Percentiles rank a stretch among this genome's conserved stretches.
Conservation (phyloP, 2,113 vertebrate genomes). For the Aegithalos caudatus region DNA sequence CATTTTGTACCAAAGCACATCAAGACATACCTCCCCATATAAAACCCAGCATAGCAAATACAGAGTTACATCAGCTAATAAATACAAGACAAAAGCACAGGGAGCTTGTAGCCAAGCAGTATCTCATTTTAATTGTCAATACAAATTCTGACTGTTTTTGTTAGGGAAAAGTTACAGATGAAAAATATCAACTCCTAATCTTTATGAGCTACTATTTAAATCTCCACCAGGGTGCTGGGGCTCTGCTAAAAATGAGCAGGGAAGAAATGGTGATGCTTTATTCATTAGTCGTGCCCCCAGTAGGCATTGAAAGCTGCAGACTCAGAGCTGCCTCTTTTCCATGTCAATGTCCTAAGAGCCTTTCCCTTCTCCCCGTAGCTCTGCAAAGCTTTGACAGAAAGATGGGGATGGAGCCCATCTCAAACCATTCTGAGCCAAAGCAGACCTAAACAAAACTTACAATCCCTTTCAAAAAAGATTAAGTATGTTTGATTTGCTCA, state of each 20-base stretch:
- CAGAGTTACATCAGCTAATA: not conserved
- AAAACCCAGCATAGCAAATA: not conserved
- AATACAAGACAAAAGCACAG: not conserved
- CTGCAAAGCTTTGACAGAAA: not conserved
- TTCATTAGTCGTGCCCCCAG: not conserved
- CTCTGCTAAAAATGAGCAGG: not conserved
- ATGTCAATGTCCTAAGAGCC: not conserved
- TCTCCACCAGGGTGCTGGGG: not conserved
- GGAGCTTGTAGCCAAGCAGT: fast-evolving
- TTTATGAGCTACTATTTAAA: not conserved
- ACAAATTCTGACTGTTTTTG: not conserved
- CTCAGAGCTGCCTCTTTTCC: not conserved
- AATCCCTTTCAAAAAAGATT: not conserved
- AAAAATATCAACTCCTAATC: not conserved
- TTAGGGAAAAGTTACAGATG: not conserved
- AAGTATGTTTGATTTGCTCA: not conserved
- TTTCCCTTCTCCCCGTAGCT: not conserved
- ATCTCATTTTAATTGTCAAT: not conserved
- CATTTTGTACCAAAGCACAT: not conserved
- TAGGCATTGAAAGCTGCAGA: not conserved
- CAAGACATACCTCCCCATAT: not conserved
- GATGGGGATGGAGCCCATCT: not conserved
- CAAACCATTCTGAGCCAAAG: not conserved
- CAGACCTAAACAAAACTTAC: not conserved
- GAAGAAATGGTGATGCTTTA: not conserved